Evolutionary conservation across 2,888 invertebrate genomes (phyloP).

Genomic region (Volucella bombylans): DNA sequence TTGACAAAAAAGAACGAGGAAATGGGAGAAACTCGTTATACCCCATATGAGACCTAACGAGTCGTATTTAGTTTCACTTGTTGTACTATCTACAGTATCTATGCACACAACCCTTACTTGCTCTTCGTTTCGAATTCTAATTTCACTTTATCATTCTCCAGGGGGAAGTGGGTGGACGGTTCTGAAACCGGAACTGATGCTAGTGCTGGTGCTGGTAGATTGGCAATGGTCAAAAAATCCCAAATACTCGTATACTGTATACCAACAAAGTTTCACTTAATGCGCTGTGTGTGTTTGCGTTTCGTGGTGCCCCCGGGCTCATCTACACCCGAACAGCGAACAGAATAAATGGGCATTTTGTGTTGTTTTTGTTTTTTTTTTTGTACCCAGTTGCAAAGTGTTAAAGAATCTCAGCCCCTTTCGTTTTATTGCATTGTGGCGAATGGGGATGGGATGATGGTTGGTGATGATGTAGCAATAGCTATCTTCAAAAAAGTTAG

Average conservation of each 20-base stretch:
- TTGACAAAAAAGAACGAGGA: neutral
- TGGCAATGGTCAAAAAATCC: conserved; percentile 31
- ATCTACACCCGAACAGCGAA: conserved; percentile 15
- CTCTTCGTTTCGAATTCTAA: conserved; percentile 54
- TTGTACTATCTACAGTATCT: conserved; percentile 23
- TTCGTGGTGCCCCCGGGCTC: conserved; percentile 29
- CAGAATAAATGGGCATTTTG: conserved; percentile 45
- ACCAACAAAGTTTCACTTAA: conserved; percentile 26
- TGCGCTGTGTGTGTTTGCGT: conserved; percentile 25
- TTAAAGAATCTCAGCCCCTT: conserved; percentile 16
- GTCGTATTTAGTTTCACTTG: conserved; percentile 68
- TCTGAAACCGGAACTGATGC: too few relatives aligned
- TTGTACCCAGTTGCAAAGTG: conserved; percentile 19
- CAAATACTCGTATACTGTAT: conserved; percentile 13
- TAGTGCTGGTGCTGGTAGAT: neutral
- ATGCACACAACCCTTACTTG: neutral
- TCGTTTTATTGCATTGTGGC: too few relatives aligned
- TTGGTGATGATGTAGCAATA: conserved; percentile 46
- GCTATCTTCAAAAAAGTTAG: conserved; percentile 47
- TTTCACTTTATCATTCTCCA: conserved; percentile 51
- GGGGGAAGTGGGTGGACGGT: conserved; percentile 8
- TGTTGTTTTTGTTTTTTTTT: neutral
- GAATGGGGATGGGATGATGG: neutral
- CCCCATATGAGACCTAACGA: conserved; percentile 71
- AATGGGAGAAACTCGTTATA: conserved; percentile 30